Evolutionary conservation across 1,140 invertebrate species (phyloP).

Genomic region (Anastrepha ludens): DNA sequence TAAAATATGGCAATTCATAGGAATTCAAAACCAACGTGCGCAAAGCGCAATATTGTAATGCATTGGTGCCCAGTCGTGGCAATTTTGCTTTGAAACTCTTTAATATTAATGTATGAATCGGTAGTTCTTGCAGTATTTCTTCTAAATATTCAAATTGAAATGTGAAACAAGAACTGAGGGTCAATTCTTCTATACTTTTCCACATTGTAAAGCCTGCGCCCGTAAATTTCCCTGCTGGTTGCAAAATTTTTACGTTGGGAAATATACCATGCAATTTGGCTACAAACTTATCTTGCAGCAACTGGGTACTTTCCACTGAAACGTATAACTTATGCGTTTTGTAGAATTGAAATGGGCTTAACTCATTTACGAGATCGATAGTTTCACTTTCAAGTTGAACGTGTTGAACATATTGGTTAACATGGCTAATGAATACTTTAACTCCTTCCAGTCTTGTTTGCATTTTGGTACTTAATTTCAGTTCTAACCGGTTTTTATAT

Average conservation of each 20-base stretch:
- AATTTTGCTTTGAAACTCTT: background rate
- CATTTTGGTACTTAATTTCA: background rate
- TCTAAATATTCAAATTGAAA: conserved; percentile 16
- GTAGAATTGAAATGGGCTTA: background rate
- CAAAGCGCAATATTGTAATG: background rate
- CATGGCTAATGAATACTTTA: background rate
- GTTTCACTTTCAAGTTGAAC: background rate
- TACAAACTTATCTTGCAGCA: background rate
- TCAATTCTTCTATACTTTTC: conserved; percentile 3
- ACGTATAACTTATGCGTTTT: background rate
- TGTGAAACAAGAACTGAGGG: background rate
- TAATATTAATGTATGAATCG: background rate
- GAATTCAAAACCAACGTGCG: background rate
- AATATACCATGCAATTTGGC: background rate
- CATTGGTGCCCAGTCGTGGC: background rate
- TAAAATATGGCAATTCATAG: conserved; percentile 28
- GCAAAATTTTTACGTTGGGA: background rate
- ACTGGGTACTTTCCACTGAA: background rate
- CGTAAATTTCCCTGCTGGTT: conserved; percentile 6
- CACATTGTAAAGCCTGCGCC: conserved; percentile 16
- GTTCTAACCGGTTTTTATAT: background rate
- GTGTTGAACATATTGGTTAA: background rate
- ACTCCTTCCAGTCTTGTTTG: background rate
- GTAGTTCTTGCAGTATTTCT: background rate
- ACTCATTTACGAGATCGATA: background rate